These are phyloP conservation scores for Apotomis capreana DNA, from an alignment of 2,888 invertebrate genomes.

Conservation along the genomic window DNA sequence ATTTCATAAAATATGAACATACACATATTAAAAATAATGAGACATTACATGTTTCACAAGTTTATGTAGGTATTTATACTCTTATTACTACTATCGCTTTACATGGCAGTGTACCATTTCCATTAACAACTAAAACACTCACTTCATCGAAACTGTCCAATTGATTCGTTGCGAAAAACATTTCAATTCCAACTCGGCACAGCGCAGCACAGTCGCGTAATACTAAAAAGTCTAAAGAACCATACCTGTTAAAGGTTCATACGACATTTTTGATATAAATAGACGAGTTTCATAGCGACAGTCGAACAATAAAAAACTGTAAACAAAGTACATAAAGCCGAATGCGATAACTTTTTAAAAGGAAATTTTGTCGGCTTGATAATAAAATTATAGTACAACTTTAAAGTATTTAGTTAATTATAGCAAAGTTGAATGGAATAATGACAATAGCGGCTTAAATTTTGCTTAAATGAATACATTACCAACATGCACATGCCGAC, in stretches of 20 bases:
- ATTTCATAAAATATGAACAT: no score
- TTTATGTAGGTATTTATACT: neutral
- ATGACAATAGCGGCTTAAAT: no score
- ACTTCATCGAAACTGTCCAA: conserved; percentile 7
- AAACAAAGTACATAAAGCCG: conserved; percentile 1
- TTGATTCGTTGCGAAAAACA: conserved; percentile 15
- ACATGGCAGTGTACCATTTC: neutral
- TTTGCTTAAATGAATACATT: no score
- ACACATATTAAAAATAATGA: no score
- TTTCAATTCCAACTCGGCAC: conserved; percentile 15
- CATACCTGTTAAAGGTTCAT: no score
- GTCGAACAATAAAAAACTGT: neutral
- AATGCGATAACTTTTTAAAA: conserved; percentile 1
- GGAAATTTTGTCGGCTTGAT: neutral
- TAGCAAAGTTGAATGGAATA: no score
- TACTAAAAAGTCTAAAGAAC: neutral
- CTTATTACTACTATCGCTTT: neutral
- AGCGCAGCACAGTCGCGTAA: neutral
- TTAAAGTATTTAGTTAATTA: no score
- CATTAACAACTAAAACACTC: conserved; percentile 7
- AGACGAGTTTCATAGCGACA: neutral
- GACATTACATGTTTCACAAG: no score
- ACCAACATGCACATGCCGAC: no score
- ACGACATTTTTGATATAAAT: neutral
- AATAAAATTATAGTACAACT: neutral